Percentiles rank a stretch among this genome's conserved stretches.
phyloP scores from a whole-genome alignment of 2,888 invertebrate species.

The Arctia plantaginis region DNA sequence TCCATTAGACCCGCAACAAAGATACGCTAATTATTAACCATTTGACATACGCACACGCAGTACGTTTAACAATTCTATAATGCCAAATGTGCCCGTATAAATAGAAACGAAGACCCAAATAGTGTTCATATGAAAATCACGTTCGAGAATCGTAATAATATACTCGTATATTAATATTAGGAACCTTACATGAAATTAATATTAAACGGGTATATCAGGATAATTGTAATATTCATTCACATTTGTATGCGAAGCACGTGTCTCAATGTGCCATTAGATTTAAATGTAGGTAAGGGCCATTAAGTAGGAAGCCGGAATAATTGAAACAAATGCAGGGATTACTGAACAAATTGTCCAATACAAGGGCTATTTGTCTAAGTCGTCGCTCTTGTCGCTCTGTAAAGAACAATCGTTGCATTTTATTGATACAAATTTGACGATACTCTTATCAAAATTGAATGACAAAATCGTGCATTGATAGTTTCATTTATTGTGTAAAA shows the following conservation, averaged over 20 bases:
- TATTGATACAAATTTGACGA: slow-evolving; percentile 69
- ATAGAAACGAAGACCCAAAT: slow-evolving; percentile 30
- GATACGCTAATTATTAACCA: slow-evolving; percentile 83
- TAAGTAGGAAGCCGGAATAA: slow-evolving; percentile 80
- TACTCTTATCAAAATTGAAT: slow-evolving; percentile 25
- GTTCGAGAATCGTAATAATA: slow-evolving; percentile 55
- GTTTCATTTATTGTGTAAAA: background rate
- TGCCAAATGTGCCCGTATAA: slow-evolving; percentile 39
- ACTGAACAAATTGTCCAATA: slow-evolving; percentile 85
- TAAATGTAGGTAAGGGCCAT: slow-evolving; percentile 72
- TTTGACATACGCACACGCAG: slow-evolving; percentile 76
- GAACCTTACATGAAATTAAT: slow-evolving; percentile 61
- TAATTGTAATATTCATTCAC: slow-evolving; percentile 63
- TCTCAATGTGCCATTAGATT: slow-evolving; percentile 63
- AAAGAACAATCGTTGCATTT: slow-evolving; percentile 72
- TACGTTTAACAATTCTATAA: slow-evolving; percentile 55
- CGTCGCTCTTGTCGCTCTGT: slow-evolving; percentile 58
- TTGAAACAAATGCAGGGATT: slow-evolving; percentile 85
- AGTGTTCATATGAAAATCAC: slow-evolving; percentile 56
- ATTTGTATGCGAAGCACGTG: slow-evolving; percentile 76
- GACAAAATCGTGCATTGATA: background rate
- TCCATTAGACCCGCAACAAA: slow-evolving; percentile 79
- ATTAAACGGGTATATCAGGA: slow-evolving; percentile 60
- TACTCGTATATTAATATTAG: slow-evolving; percentile 59
- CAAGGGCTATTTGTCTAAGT: slow-evolving; percentile 84